These are phyloP conservation scores for Synanthedon vespiformis DNA, from an alignment of 2,888 invertebrate species.

Conservation along the genomic window DNA sequence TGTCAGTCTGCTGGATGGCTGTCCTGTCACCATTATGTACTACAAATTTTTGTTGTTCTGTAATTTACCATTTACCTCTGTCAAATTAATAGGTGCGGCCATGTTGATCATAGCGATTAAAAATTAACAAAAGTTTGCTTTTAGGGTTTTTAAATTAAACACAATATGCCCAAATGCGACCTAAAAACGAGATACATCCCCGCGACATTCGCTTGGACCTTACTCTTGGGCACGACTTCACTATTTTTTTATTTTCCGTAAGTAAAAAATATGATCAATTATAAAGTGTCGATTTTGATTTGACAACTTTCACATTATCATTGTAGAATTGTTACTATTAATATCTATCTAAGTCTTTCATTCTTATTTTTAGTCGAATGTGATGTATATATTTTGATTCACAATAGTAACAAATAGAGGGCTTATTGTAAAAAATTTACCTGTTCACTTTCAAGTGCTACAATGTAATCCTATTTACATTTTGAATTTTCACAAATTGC, in stretches of 20 bases:
- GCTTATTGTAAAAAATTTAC: too few relatives aligned
- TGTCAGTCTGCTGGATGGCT: too few relatives aligned
- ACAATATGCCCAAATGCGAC: constrained; percentile 95
- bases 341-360: constrained; percentile 26
- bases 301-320: constrained; percentile 63
- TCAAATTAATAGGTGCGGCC: constrained; percentile 72
- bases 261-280: constrained; percentile 72
- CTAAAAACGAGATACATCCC: constrained; percentile 97
- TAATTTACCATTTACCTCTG: constrained; percentile 16
- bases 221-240: constrained; percentile 92
- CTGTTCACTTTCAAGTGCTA: too few relatives aligned
- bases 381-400: too few relatives aligned
- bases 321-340: constrained; percentile 53
- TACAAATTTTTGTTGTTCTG: too few relatives aligned
- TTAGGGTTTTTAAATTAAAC: constrained; percentile 59
- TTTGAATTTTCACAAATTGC: too few relatives aligned
- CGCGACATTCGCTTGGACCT: constrained; percentile 97
- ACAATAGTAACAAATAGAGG: too few relatives aligned
- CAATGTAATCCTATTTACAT: too few relatives aligned
- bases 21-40: too few relatives aligned
- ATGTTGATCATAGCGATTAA: constrained; percentile 72
- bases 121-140: constrained; percentile 53
- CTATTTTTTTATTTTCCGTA: constrained; percentile 98
- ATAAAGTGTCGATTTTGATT: constrained; percentile 49
- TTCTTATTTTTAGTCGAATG: too few relatives aligned